phyloP scores from a whole-genome alignment of 2,113 vertebrate species.

The Saccopteryx bilineata region DNA sequence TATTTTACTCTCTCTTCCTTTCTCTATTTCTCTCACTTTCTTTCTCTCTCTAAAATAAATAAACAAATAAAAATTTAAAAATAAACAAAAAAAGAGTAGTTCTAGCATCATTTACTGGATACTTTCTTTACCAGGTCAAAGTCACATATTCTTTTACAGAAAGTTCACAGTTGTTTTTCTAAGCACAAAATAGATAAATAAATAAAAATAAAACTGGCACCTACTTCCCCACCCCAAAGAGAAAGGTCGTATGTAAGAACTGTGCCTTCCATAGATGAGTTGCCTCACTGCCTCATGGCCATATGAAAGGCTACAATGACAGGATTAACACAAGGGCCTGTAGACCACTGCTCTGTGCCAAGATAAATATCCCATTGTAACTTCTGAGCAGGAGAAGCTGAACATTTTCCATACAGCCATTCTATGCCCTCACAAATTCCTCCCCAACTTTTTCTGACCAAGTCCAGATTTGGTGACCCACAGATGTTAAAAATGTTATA shows the following conservation, averaged over 20 bases:
- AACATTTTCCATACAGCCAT: neutral
- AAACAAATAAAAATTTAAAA: too few species aligned
- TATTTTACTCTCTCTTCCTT: too few species aligned
- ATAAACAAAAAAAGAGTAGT: neutral
- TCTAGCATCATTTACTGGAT: neutral
- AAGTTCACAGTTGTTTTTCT: conserved; percentile 19
- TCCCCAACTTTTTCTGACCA: conserved; percentile 1
- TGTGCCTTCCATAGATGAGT: neutral
- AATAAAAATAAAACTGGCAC: neutral
- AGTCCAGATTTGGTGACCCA: conserved; percentile 28
- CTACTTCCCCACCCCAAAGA: neutral
- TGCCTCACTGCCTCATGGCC: rapidly evolving
- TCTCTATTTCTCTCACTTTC: too few species aligned
- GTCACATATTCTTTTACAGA: neutral
- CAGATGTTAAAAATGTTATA: neutral
- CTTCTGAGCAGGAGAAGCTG: neutral
- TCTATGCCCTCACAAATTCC: conserved; percentile 41
- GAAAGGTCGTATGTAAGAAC: neutral
- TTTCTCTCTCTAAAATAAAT: too few species aligned
- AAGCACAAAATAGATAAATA: neutral
- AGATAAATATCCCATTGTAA: neutral
- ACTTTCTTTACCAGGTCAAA: conserved; percentile 8
- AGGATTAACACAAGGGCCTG: neutral
- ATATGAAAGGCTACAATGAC: neutral
- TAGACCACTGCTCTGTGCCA: neutral